phyloP scores from a whole-genome alignment of 2,797 vertebrate species.

The Prionace glauca region DNA sequence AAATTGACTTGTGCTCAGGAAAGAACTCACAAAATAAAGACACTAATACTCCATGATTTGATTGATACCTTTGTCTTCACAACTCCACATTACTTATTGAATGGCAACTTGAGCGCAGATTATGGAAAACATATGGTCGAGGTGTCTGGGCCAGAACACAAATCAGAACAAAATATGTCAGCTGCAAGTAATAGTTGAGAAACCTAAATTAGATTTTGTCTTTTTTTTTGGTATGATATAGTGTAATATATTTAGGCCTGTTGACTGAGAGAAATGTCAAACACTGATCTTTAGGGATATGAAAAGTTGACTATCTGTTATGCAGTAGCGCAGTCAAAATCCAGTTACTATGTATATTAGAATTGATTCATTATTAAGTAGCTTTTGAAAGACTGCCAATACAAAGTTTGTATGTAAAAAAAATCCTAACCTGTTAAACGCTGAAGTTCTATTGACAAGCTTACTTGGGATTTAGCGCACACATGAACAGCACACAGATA shows the following conservation, averaged over 20 bases:
- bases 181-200: background rate
- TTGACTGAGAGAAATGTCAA: background rate
- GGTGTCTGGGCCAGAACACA: background rate
- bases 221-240: background rate
- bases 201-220: background rate
- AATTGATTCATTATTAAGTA: background rate
- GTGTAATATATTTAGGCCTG: background rate
- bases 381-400: background rate
- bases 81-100: background rate
- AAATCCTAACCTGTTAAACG: background rate
- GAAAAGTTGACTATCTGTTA: background rate
- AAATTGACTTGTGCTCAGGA: background rate
- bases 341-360: background rate
- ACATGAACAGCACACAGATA: background rate
- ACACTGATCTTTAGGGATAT: background rate
- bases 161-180: background rate
- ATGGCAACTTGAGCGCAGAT: background rate
- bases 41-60: background rate
- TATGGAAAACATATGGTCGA: background rate
- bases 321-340: background rate
- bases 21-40: background rate
- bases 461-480: background rate
- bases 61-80: background rate
- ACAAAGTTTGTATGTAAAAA: background rate
- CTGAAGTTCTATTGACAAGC: background rate